Conservation (phyloP, 2,888 invertebrate species). For the Agrochola lychnidis region DNA sequence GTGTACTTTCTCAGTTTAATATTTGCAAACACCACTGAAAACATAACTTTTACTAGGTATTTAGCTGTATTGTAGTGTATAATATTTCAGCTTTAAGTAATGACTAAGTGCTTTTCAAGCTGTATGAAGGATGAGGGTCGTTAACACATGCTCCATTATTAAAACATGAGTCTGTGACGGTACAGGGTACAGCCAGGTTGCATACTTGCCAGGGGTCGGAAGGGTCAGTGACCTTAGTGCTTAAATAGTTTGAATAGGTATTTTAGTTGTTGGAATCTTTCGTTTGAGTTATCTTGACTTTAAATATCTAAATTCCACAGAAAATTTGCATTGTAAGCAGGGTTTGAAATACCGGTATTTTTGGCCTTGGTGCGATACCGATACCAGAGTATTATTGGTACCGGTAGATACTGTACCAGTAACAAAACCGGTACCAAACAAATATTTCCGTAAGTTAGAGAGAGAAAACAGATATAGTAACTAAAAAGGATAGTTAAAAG, state of each 20-base stretch:
- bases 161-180: slow-evolving; percentile 30
- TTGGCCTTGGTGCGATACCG: no score
- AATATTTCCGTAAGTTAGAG: no score
- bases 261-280: slow-evolving; percentile 1
- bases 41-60: not conserved
- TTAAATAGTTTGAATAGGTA: not conserved
- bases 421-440: no score
- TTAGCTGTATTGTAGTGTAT: not conserved
- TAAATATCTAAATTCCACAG: not conserved
- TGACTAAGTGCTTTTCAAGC: slow-evolving; percentile 33
- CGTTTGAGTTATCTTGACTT: not conserved
- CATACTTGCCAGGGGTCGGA: slow-evolving; percentile 2
- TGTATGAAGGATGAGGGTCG: slow-evolving; percentile 22
- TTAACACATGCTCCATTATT: slow-evolving; percentile 38
- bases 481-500: no score
- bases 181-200: not conserved
- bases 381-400: no score
- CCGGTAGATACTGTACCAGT: no score
- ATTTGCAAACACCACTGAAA: not conserved
- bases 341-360: no score
- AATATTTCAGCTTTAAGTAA: slow-evolving; percentile 4
- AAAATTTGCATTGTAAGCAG: not conserved
- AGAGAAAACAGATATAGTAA: no score
- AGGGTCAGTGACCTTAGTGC: slow-evolving; percentile 6
- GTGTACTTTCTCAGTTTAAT: not conserved